Percentiles rank a stretch among this genome's conserved stretches.
Conservation (phyloP, 2,113 vertebrate species). For the Tyto alba region DNA sequence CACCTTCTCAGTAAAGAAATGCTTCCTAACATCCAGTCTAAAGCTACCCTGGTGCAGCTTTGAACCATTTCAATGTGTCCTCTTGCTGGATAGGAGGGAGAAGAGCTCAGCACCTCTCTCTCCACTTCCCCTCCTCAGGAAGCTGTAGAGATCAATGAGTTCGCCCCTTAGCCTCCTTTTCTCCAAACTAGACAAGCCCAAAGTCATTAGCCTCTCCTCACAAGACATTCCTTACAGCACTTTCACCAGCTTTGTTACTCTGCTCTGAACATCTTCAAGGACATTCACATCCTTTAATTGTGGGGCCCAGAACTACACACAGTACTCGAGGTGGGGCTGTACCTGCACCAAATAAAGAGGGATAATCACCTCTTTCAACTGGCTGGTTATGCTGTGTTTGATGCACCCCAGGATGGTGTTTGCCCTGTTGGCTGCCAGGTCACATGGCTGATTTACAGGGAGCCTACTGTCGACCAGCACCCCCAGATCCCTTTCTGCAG, state of each 20-base stretch:
- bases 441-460: background rate
- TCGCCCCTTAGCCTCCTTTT: background rate
- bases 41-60: background rate
- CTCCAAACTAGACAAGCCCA: too few relatives aligned
- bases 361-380: background rate
- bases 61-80: background rate
- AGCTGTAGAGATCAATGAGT: background rate
- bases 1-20: background rate
- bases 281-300: background rate
- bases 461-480: background rate
- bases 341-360: background rate
- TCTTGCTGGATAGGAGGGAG: background rate
- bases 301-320: background rate
- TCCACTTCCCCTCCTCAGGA: background rate
- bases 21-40: background rate
- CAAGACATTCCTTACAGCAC: background rate
- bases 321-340: fast-evolving
- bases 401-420: background rate
- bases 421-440: background rate
- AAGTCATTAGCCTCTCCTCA: too few relatives aligned
- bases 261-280: background rate
- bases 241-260: background rate
- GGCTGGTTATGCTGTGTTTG: background rate
- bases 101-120: background rate
- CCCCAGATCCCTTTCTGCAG: background rate